Evolutionary conservation across 2,113 vertebrate genomes (phyloP).

Genomic region (Muntiacus muntjak): DNA sequence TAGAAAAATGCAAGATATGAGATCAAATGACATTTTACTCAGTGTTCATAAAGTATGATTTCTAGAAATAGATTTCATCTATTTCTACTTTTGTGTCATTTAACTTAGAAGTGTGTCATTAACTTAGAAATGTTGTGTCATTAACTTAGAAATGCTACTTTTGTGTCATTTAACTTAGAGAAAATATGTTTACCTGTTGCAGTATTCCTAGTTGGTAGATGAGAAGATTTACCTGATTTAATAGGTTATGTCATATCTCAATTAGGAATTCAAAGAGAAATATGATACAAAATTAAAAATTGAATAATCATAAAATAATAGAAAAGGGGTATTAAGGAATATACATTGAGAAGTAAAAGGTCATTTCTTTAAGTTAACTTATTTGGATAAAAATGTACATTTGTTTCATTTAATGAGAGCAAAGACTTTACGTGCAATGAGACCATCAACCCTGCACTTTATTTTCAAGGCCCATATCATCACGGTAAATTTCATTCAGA

Average conservation of each 20-base stretch:
- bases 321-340: neutral
- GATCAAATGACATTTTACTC: neutral
- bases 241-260: neutral
- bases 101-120: too few relatives aligned
- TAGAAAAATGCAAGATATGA: neutral
- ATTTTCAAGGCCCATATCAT: neutral
- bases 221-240: neutral
- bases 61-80: neutral
- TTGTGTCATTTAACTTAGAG: neutral
- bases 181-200: neutral
- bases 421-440: neutral
- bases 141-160: neutral
- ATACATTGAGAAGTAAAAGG: neutral
- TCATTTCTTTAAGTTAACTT: neutral
- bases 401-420: neutral
- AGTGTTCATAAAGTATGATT: neutral
- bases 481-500: neutral
- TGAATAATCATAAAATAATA: neutral
- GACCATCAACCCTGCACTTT: neutral
- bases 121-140: neutral
- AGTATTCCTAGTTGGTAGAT: neutral
- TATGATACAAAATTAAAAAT: neutral
- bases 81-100: neutral
- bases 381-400: neutral
- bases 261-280: neutral